phyloP scores from a whole-genome alignment of 2,888 invertebrate species.

The Buathra laborator region DNA sequence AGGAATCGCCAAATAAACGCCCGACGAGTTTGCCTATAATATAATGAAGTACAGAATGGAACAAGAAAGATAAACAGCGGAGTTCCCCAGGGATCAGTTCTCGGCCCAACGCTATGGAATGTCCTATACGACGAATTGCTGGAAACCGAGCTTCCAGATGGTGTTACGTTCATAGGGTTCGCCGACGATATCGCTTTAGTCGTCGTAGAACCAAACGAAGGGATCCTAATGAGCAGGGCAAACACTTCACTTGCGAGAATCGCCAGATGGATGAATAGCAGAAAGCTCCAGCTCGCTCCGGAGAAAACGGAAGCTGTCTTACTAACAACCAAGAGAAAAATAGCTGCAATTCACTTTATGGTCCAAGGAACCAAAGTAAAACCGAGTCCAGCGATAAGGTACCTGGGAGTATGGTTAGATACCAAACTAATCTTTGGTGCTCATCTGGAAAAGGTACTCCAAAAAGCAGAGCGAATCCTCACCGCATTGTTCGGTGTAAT shows the following conservation, averaged over 20 bases:
- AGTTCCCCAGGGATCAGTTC: constrained; percentile 36
- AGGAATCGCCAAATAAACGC: not conserved
- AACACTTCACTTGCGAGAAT: constrained; percentile 33
- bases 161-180: constrained; percentile 15
- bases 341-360: constrained; percentile 15
- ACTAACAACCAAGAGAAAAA: constrained; percentile 41
- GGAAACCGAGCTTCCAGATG: constrained; percentile 28
- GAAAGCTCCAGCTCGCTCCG: constrained; percentile 51
- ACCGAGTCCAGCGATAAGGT: not conserved
- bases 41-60: no score
- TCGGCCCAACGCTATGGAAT: constrained; percentile 48
- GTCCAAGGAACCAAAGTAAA: constrained; percentile 1
- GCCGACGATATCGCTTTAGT: constrained; percentile 29
- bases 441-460: not conserved
- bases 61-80: not conserved
- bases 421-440: not conserved
- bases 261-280: constrained; percentile 44
- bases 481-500: constrained; percentile 60
- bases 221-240: constrained; percentile 21
- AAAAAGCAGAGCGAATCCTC: constrained; percentile 10
- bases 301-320: constrained; percentile 64
- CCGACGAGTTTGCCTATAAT: no score
- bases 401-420: constrained; percentile 41
- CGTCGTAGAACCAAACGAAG: not conserved
- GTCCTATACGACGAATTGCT: constrained; percentile 60